Percentiles rank a stretch among this genome's conserved stretches.
These are phyloP conservation scores for Sebastes cheni DNA, from an alignment of 2,797 vertebrate genomes.

Conservation along the genomic window DNA sequence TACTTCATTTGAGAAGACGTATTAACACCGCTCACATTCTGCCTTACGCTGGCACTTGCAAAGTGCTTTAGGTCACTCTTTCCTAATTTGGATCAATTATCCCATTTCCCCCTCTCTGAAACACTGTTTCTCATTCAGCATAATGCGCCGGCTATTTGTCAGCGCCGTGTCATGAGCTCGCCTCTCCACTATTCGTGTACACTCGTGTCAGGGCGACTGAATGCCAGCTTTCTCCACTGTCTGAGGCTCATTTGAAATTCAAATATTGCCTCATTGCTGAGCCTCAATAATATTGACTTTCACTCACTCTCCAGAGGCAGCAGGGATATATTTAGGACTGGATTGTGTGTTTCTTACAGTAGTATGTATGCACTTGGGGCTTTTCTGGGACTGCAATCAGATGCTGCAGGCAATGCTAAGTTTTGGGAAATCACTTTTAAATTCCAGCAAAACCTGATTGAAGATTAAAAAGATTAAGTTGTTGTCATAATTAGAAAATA, in stretches of 20 bases:
- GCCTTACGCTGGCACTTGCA: constrained; percentile 28
- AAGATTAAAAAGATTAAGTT: background rate
- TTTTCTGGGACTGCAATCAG: constrained; percentile 3
- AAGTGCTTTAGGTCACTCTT: constrained; percentile 72
- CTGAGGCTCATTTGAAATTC: constrained; percentile 73
- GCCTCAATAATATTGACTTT: constrained; percentile 76
- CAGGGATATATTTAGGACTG: constrained; percentile 48
- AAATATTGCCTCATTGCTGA: constrained; percentile 76
- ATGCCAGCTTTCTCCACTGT: constrained; percentile 72
- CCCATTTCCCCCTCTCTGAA: constrained; percentile 74
- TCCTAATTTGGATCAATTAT: constrained; percentile 81
- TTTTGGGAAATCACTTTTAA: background rate
- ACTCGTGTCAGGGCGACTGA: constrained; percentile 63
- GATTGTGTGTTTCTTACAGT: constrained; percentile 29
- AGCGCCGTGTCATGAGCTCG: constrained; percentile 53
- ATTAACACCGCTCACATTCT: constrained; percentile 67
- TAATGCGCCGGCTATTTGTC: constrained; percentile 73
- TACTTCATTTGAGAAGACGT: constrained; percentile 39
- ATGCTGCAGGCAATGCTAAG: background rate
- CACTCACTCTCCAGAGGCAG: constrained; percentile 51
- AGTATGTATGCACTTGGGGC: background rate
- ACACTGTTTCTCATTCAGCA: constrained; percentile 75
- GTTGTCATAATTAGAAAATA: background rate
- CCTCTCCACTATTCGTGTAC: constrained; percentile 45
- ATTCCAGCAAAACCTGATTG: background rate